These are phyloP conservation scores for Poeciliopsis turneri DNA, from an alignment of 2,797 vertebrate species.

Conservation along the genomic window DNA sequence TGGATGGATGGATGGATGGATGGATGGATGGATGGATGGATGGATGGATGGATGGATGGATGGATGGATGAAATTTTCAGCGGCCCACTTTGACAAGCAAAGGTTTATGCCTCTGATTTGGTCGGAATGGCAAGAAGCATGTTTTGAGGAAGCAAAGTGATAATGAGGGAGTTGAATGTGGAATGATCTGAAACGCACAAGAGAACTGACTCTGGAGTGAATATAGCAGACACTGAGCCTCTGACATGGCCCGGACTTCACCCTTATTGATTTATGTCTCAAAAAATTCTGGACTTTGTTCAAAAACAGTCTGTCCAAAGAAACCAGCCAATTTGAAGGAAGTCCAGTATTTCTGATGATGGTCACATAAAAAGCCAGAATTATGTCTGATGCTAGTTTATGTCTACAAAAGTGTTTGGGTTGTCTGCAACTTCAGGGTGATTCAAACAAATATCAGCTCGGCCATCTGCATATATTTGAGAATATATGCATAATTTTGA, in stretches of 20 bases:
- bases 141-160: not conserved
- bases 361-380: not conserved
- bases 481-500: not conserved
- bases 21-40: too few relatives aligned
- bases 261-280: not conserved
- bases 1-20: too few relatives aligned
- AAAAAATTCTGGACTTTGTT: not conserved
- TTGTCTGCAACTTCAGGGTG: not conserved
- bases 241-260: not conserved
- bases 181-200: not conserved
- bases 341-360: not conserved
- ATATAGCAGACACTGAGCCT: not conserved
- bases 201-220: not conserved
- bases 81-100: not conserved
- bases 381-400: not conserved
- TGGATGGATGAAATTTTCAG: not conserved
- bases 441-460: not conserved
- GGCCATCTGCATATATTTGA: not conserved
- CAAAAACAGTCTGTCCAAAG: not conserved
- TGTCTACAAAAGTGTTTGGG: not conserved
- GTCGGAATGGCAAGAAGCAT: not conserved
- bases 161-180: not conserved
- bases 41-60: too few relatives aligned
- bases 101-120: not conserved
- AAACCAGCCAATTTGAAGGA: not conserved